Base-by-base conservation (phyloP, 2,797 vertebrate genomes). In the Arrhamphus sclerolepis region DNA sequence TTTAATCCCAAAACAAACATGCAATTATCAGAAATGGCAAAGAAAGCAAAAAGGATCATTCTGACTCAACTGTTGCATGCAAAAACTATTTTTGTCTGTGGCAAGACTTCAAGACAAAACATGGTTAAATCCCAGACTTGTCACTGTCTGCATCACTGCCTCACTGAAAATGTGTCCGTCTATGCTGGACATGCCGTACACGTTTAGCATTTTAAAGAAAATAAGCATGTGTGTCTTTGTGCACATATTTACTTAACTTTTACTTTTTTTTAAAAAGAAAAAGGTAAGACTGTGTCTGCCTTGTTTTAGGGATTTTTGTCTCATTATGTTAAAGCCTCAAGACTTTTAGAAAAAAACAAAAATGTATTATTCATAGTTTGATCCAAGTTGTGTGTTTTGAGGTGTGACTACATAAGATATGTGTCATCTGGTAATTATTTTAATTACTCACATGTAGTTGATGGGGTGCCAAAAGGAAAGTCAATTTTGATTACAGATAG, bases 151-250 rank as follows among this genome's bases (percentile, higher is more conserved):
- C 48, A 38, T 66, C 49, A 39, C 51, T 67, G 67, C 63, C 61
- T 77, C 68, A 56, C 48, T 63, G 24, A 21, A 38, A 81, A 22
- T 50, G 21, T 26, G 20, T 21, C 53, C 66, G 58, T 78, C 42
- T 71, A 3, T 16, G 21, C 10, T 56, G 53, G 55, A 70, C 52
- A 31, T 34, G 31, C 31, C 13, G 8, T 57, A 56, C n/a, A 11
- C 16, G 62, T 70, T 67, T 66, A 28, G 29, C 66, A 67, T 55
- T 56, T 71, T 38, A 44, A 42, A 51, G 43, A 50, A 53, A 29
- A 48, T 70, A 69, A 70, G 72, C 26, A 57, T 55, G 58, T 76
- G 51, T 64, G 46, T 73, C 54, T 70, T 72, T n/a, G n/a, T n/a
- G n/a, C n/a, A n/a, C 69, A 43, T 69, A 56, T 44, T 61, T 69